Base-by-base conservation (phyloP, 1,140 invertebrate genomes). In the Portunus trituberculatus region DNA sequence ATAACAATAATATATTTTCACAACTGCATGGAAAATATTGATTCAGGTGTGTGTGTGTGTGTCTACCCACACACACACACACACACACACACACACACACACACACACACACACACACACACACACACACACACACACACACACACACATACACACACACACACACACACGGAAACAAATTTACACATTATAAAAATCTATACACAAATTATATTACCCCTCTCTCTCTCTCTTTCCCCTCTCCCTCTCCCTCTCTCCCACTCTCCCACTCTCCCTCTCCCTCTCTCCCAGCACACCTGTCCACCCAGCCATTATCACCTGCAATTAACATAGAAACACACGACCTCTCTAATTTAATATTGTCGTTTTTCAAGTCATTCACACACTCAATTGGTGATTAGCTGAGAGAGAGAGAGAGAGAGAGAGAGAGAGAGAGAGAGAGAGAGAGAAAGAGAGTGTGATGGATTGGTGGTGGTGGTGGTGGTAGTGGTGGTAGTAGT, bases 41-140 rank as follows among this genome's bases (percentile, higher is more conserved):
- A 14, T 59, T 0, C 12, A 0, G 3, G 52, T 59, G 52, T 59
- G 52, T 39, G 39, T 59, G 52, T 59, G 52, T 12, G 10, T 59
- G 52, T 59, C 0, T 76, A 76, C 39, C 25, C 39, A 52, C 39
- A 59, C 0, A 91, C 39, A 91, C 46, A 92, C 7, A 52, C 16
- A 59, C 52, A 92, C 28, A 92, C 29, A 67, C 29, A 28, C 16
- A 28, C 25, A 20, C 16, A 89, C 32, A 89, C 12, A 20, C 87
- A 89, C 32, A 92, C 32, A 92, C 52, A 59, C 52, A 52, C 52
- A 25, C 52, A 92, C 67, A 76, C 83, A 93, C 92, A 92, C 91
- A 92, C 82, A 93, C 92, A 93, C 92, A 93, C 92, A 93, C 91
- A 91, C 91, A 92, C 91, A 92, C 48, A 32, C 48, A 67, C 91